These are phyloP conservation scores for Meteorus colon DNA, from an alignment of 2,888 invertebrate genomes.

Conservation along the genomic window DNA sequence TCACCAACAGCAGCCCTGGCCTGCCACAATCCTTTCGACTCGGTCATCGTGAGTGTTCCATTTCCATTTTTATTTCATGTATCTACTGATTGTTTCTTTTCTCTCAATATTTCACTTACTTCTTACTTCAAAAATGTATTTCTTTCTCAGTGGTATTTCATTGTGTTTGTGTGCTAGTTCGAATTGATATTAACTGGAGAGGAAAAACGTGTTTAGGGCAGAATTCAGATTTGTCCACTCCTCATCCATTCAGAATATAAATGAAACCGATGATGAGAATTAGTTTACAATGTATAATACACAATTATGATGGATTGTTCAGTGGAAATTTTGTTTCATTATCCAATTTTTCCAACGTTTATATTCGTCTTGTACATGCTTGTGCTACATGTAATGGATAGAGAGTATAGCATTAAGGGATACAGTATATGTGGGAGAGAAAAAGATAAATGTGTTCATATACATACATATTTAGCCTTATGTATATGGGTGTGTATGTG, in stretches of 20 bases:
- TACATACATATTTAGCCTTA: neutral
- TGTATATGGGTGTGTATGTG: slow-evolving; percentile 27
- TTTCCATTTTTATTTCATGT: neutral
- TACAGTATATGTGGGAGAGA: slow-evolving; percentile 17
- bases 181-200: neutral
- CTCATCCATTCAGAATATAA: neutral
- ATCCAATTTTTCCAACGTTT: slow-evolving; percentile 6
- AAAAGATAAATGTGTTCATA: slow-evolving; percentile 1
- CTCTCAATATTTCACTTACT: slow-evolving; percentile 16
- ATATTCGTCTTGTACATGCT: neutral
- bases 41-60: slow-evolving; percentile 70
- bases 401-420: neutral
- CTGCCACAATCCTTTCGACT: slow-evolving; percentile 73
- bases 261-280: neutral
- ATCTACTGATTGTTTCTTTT: neutral
- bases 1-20: slow-evolving; percentile 67
- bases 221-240: neutral
- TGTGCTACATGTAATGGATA: slow-evolving; percentile 3
- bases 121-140: neutral
- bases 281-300: slow-evolving; percentile 16
- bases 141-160: neutral
- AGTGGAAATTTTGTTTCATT: neutral
- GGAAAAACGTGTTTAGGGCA: neutral
- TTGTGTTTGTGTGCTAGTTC: neutral
- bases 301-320: slow-evolving; percentile 19